Evolutionary conservation across 1,140 invertebrate species (phyloP).

Genomic region (Aphaenogaster floridana): DNA sequence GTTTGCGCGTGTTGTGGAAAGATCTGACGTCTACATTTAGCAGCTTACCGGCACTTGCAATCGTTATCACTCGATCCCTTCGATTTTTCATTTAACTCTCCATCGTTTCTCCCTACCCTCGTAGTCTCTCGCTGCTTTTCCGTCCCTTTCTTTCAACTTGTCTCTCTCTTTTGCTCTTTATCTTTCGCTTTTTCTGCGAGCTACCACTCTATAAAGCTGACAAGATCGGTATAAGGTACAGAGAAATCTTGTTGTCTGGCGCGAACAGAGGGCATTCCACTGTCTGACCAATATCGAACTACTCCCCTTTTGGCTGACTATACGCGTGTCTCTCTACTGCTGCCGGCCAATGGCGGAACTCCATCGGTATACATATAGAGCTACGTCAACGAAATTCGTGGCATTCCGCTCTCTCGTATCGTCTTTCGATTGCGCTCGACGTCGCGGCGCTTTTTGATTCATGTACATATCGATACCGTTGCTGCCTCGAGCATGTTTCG

Average conservation of each 20-base stretch:
- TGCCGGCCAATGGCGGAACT: conserved; percentile 58
- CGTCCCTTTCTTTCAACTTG: background rate
- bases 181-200: conserved; percentile 33
- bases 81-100: conserved; percentile 69
- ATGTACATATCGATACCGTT: conserved; percentile 60
- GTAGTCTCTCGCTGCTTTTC: background rate
- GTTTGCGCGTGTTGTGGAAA: conserved; percentile 56
- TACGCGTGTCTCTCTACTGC: conserved; percentile 44
- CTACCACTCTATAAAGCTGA: conserved; percentile 65
- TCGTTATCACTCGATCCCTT: conserved; percentile 71
- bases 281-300: conserved; percentile 74
- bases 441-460: conserved; percentile 67
- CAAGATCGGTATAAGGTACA: conserved; percentile 69
- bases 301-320: conserved; percentile 65
- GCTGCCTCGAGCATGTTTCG: conserved; percentile 33
- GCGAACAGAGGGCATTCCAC: conserved; percentile 75
- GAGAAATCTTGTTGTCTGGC: conserved; percentile 77
- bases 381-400: conserved; percentile 73
- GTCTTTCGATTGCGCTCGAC: conserved; percentile 63
- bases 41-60: conserved; percentile 69
- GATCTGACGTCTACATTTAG: conserved; percentile 72
- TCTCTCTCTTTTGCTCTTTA: conserved; percentile 17
- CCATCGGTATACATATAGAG: conserved; percentile 62
- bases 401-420: conserved; percentile 71
- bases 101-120: conserved; percentile 21